Percentiles rank a stretch among this genome's conserved stretches.
Conservation (phyloP, 2,888 invertebrate genomes). For the Trissolcus japonicus region DNA sequence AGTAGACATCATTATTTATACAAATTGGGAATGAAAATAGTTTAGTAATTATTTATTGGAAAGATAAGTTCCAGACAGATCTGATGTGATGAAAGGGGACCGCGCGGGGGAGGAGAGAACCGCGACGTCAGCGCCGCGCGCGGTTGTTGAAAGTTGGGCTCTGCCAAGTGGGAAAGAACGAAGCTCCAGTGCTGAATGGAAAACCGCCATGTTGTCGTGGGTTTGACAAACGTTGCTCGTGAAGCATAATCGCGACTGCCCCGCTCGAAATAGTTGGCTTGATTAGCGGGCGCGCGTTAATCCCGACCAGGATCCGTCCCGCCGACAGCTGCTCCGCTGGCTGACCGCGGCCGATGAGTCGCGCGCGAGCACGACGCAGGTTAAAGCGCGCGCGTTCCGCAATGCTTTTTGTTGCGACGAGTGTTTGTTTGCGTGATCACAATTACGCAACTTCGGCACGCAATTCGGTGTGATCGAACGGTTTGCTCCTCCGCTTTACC, state of each 20-base stretch:
- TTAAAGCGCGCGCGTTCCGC: slow-evolving; percentile 8
- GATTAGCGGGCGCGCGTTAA: not conserved
- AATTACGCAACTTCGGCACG: slow-evolving; percentile 26
- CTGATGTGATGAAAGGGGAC: too few relatives aligned
- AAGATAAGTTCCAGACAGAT: too few relatives aligned
- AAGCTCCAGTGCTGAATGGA: slow-evolving; percentile 27
- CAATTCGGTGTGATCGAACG: slow-evolving; percentile 9
- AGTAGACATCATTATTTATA: too few relatives aligned
- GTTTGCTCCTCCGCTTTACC: slow-evolving; percentile 6
- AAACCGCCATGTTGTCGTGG: slow-evolving; percentile 46
- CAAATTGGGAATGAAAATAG: too few relatives aligned
- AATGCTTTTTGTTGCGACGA: slow-evolving; percentile 9
- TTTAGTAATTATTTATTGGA: too few relatives aligned
- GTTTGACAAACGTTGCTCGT: slow-evolving; percentile 30
- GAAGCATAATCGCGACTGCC: not conserved
- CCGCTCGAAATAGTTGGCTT: not conserved
- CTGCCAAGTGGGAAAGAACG: slow-evolving; percentile 2
- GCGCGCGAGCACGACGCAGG: not conserved
- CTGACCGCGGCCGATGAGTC: not conserved
- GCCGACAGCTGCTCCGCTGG: slow-evolving; percentile 1
- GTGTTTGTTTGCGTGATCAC: slow-evolving; percentile 23
- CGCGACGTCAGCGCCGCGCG: too few relatives aligned
- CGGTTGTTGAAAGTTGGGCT: too few relatives aligned
- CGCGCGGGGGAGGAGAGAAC: too few relatives aligned
- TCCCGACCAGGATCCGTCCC: not conserved